Evolutionary conservation across 2,113 vertebrate species (phyloP), one percentile per base, ranked within the genome.

Genomic region (Periophthalmus modestus): DNA sequence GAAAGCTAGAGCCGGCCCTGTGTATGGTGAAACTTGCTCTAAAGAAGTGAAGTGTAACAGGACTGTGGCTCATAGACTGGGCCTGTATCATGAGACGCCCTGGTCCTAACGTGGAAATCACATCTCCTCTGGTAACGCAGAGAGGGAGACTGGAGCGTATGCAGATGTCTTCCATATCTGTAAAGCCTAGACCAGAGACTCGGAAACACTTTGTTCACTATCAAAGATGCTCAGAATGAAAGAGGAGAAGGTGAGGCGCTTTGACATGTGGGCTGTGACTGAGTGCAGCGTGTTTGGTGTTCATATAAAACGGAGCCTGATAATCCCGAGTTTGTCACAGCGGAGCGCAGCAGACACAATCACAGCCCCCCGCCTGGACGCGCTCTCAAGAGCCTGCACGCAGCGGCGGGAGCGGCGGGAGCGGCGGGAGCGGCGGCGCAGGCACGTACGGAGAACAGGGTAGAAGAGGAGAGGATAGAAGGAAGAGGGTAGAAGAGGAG

Each of bases 151-250:
- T 15, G 90, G 85, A 85, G 85, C 83, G 70, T 71, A 89, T 92
- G 89, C 85, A 89, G 90, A 92, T 88, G 76, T 82, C 76, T 63
- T 77, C 63, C 63, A 81, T 82, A 84, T 90, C 83, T 83, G 85
- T 84, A 87, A 85, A 89, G 76, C 77, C 85, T 75, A 75, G 80
- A 88, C 81, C 88, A 87, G 84, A 90, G 87, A 83, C 84, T 58
- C 58, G 79, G 77, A 82, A 89, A 90, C 83, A 65, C 83, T 82
- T 86, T 85, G 90, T 87, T 90, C 74, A 72, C 77, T 83, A 90
- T 92, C 90, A 92, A 90, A 91, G 85, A 88, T 78, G 72, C 75
- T 55, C 24, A 66, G 28, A 23, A 47, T 39, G 76, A 70, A 68
- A 61, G 74, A 78, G 68, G n/a, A 52, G 73, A 63, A 75, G 67